Evolutionary conservation across 2,113 vertebrate species (phyloP), one percentile per base, ranked within the genome.

Genomic region (Cephalopholis sonnerati): DNA sequence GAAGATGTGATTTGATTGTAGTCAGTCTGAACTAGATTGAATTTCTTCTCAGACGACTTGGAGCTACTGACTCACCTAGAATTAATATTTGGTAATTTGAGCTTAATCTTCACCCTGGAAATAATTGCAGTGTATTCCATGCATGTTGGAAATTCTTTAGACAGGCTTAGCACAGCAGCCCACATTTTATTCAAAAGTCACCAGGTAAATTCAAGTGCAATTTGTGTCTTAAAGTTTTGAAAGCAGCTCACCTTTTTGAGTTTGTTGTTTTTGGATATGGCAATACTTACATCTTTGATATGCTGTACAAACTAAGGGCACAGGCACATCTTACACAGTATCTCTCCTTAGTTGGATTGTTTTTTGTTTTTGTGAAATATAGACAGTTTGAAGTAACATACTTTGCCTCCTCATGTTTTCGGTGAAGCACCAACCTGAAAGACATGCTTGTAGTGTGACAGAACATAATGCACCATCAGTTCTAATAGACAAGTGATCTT

Each of bases 71-170:
- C 20, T 53, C 25, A 10, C 20, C 13, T 20, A 66, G 39, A 69
- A 63, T 48, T 62, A 20, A 32, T 59, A 70, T 69, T 75, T 41
- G n/a, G n/a, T 62, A 83, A 51, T 27, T 39, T 63, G 15, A 46
- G 50, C 9, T 65, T 46, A 20, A 22, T 59, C 2, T 41, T 5
- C 27, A 24, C 12, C 46, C 20, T 46, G 5, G 12, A 59, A 27
- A 55, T 27, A 41, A 53, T 44, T 53, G 4, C 2, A 12, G 41
- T 55, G 16, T n/a, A 20, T 48, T 55, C 10, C n/a, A 74, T 18
- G 32, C n/a, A 25, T 15, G 53, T 70, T 50, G 48, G 18, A 54
- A 79, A 24, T 36, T 59, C 15, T 20, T 18, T 5, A 24, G 5
- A 25, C 39, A 15, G 12, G 20, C 18, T 54, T 13, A 9, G n/a